These are phyloP conservation scores for Cerastis leucographa DNA, from an alignment of 2,888 invertebrate genomes.

Conservation along the genomic window DNA sequence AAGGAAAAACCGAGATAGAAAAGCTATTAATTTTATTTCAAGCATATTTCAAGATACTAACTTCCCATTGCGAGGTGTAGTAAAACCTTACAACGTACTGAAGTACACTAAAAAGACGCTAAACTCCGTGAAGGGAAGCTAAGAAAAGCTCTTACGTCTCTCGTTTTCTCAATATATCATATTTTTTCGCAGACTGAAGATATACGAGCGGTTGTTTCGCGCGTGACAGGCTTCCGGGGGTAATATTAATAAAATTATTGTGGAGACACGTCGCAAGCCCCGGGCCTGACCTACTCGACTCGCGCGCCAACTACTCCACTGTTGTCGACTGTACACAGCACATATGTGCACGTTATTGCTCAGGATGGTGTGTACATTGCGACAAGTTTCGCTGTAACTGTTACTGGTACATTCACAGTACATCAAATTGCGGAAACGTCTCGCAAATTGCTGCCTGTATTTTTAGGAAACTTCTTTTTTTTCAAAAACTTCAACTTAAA, in stretches of 20 bases:
- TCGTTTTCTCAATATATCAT: constrained; percentile 90
- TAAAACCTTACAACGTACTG: constrained; percentile 71
- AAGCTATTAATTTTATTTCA: constrained; percentile 68
- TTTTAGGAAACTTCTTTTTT: not conserved
- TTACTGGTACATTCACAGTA: constrained; percentile 4
- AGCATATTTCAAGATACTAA: constrained; percentile 67
- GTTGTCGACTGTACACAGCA: constrained; percentile 55
- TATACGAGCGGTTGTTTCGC: constrained; percentile 87
- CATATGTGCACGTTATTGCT: constrained; percentile 53
- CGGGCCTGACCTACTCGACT: constrained; percentile 80
- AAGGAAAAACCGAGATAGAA: constrained; percentile 46
- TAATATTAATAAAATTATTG: constrained; percentile 91
- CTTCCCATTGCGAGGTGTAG: constrained; percentile 69
- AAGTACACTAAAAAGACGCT: constrained; percentile 85
- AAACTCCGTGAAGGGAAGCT: constrained; percentile 82
- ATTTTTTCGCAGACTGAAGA: constrained; percentile 87
- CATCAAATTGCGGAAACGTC: not conserved
- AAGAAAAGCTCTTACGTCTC: constrained; percentile 86
- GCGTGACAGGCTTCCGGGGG: constrained; percentile 89
- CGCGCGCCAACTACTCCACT: constrained; percentile 64
- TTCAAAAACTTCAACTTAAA: not conserved
- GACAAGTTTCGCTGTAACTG: constrained; percentile 31
- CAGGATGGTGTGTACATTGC: constrained; percentile 24
- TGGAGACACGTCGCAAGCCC: constrained; percentile 84
- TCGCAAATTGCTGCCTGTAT: not conserved